Percentiles rank a stretch among this genome's conserved stretches.
Conservation (phyloP, 2,113 vertebrate genomes). For the Gopherus evgoodei region DNA sequence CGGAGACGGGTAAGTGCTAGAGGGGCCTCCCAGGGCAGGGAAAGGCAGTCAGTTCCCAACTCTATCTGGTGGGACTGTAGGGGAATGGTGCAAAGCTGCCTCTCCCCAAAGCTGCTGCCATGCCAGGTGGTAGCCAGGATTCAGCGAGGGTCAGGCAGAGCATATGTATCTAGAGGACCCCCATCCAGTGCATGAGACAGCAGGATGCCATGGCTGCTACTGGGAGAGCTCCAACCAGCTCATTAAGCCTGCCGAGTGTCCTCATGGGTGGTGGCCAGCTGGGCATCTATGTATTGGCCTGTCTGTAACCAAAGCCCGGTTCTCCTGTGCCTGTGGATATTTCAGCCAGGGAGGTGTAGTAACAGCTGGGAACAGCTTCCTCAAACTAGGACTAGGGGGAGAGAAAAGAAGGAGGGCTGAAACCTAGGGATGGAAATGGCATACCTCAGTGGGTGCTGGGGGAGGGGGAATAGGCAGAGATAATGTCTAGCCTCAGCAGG, state of each 20-base stretch:
- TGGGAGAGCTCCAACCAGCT: background rate
- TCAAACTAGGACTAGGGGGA: background rate
- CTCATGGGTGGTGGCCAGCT: background rate
- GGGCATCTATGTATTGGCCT: background rate
- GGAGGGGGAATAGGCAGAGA: too few species aligned
- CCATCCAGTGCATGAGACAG: background rate
- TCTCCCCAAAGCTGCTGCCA: background rate
- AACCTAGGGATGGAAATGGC: too few species aligned
- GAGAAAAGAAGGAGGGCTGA: background rate
- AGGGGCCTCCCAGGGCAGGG: background rate
- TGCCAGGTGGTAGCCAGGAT: accelerated
- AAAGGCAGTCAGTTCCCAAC: background rate
- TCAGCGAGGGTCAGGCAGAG: background rate
- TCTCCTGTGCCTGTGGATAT: background rate
- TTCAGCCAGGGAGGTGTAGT: background rate
- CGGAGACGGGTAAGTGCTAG: background rate
- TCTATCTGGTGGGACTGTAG: background rate
- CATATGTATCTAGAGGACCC: accelerated
- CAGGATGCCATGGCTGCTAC: background rate
- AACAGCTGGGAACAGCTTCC: background rate
- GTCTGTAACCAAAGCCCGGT: background rate
- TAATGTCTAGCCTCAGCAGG: background rate
- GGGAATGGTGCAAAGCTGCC: background rate
- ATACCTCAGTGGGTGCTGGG: background rate
- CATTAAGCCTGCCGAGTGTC: background rate